These are phyloP conservation scores for Nomada flava DNA, from an alignment of 2,888 invertebrate species.

Conservation along the genomic window DNA sequence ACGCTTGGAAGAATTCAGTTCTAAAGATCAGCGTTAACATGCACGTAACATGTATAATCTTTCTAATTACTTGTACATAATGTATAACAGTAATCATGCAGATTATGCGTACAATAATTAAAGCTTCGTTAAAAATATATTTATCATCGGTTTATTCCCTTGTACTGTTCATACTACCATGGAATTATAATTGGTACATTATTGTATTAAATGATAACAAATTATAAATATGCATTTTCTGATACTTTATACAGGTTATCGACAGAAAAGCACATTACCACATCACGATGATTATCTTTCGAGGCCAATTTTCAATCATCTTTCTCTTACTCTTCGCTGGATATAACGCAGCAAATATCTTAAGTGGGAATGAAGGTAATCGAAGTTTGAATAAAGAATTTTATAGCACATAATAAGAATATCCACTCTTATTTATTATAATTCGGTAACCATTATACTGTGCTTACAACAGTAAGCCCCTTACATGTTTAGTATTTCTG, in stretches of 20 bases:
- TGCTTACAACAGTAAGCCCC: too few relatives aligned
- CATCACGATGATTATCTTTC: slow-evolving; percentile 25
- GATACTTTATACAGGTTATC: background rate
- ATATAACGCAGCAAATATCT: background rate
- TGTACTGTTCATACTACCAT: too few relatives aligned
- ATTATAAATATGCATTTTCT: background rate
- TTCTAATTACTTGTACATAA: background rate
- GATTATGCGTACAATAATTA: background rate
- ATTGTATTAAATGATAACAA: background rate
- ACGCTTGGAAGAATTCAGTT: background rate
- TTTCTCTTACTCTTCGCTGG: slow-evolving; percentile 12
- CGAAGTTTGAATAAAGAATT: background rate
- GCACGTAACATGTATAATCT: background rate
- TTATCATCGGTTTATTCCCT: background rate
- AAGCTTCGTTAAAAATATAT: background rate
- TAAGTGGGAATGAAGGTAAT: slow-evolving; percentile 30
- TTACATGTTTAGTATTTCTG: too few relatives aligned
- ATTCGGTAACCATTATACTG: too few relatives aligned
- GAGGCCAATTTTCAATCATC: background rate
- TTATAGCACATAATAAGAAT: background rate
- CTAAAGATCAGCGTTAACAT: background rate
- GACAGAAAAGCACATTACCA: background rate
- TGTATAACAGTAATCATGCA: background rate
- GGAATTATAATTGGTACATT: background rate
- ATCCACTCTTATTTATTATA: too few relatives aligned